phyloP scores from a whole-genome alignment of 30 jellyfish, hydroid and myxozoan genomes.

The Pseudorhiza aurosa region DNA sequence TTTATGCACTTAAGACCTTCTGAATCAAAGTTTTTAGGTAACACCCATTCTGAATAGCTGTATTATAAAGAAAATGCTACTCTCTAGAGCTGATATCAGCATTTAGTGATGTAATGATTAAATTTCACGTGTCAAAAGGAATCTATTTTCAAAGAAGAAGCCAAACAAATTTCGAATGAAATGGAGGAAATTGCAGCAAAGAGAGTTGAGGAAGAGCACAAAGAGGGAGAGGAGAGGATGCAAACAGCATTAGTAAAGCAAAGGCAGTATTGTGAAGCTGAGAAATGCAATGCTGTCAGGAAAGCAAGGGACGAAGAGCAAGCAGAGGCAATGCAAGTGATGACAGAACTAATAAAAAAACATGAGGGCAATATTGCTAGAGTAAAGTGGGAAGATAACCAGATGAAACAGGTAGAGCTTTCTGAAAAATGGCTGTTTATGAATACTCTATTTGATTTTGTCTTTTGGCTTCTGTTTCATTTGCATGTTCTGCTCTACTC shows the following conservation, averaged over 20 bases:
- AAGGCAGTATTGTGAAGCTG: conserved; percentile 23
- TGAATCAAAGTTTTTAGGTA: too few species aligned
- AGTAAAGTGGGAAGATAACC: conserved; percentile 23
- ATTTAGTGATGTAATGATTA: too few species aligned
- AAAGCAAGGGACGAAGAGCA: conserved; percentile 35
- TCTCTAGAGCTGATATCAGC: too few species aligned
- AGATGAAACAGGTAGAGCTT: conserved; percentile 34
- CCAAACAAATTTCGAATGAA: conserved; percentile 10
- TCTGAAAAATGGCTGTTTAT: too few species aligned
- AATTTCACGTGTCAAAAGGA: too few species aligned
- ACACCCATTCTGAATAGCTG: too few species aligned
- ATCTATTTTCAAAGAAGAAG: conserved; percentile 4
- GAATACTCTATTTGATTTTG: too few species aligned
- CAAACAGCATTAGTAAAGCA: conserved; percentile 3
- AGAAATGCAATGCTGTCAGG: conserved; percentile 22
- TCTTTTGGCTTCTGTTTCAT: too few species aligned
- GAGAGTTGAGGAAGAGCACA: conserved; percentile 54
- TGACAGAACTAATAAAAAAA: conserved; percentile 28
- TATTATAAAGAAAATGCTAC: too few species aligned
- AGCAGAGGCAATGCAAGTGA: conserved; percentile 6
- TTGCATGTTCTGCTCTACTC: too few species aligned
- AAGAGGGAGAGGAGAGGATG: conserved; percentile 38
- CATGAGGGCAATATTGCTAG: conserved; percentile 20
- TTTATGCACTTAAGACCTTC: too few species aligned
- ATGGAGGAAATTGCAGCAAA: conserved; percentile 22